Evolutionary conservation across 2,797 vertebrate species (phyloP).

Genomic region (Leptodactylus fallax): DNA sequence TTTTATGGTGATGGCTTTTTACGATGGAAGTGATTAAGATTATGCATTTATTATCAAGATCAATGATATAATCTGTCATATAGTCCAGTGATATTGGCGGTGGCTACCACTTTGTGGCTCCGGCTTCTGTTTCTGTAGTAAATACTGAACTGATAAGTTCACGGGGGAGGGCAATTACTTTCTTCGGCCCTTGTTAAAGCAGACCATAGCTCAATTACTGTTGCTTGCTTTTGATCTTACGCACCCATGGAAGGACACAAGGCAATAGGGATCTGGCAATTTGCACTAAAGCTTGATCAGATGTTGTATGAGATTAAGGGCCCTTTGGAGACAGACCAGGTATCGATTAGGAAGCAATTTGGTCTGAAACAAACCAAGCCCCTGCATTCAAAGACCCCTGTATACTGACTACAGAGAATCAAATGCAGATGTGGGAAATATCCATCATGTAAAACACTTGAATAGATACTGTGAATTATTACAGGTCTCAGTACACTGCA

Average conservation of each 20-base stretch:
- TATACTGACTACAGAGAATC: not conserved
- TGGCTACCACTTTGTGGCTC: too few relatives aligned
- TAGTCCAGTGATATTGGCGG: too few relatives aligned
- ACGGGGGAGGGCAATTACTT: not conserved
- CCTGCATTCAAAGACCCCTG: not conserved
- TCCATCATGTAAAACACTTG: not conserved
- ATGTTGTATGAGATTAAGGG: not conserved
- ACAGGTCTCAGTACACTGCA: not conserved
- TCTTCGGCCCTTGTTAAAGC: too few relatives aligned
- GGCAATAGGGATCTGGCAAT: not conserved
- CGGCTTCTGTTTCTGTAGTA: too few relatives aligned
- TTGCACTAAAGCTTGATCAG: not conserved
- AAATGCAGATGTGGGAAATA: not conserved
- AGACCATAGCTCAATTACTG: not conserved
- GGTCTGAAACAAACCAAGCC: not conserved
- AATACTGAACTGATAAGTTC: not conserved
- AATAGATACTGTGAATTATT: not conserved
- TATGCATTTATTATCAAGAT: too few relatives aligned
- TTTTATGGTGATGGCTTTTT: too few relatives aligned
- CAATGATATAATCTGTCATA: too few relatives aligned
- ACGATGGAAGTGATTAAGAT: too few relatives aligned
- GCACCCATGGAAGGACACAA: not conserved
- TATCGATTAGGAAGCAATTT: not conserved
- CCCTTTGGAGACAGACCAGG: not conserved
- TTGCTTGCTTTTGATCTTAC: not conserved